phyloP scores from a whole-genome alignment of 2,113 vertebrate species.

The Percina caprodes region DNA sequence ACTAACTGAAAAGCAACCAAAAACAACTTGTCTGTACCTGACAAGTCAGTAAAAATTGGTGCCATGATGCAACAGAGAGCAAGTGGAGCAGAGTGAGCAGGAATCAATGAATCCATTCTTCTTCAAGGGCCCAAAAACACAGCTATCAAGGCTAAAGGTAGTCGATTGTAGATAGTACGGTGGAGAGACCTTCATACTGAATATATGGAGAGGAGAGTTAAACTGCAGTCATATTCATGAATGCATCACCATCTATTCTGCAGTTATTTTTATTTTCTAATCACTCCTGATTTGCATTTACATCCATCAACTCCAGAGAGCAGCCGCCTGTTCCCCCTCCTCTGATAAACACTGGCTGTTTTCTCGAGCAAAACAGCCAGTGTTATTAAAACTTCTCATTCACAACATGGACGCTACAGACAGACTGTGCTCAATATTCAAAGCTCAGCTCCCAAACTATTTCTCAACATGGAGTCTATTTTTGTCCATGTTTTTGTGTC shows the following conservation, averaged over 20 bases:
- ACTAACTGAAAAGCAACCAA: background rate
- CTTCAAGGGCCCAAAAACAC: conserved; percentile 26
- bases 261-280: conserved; percentile 18
- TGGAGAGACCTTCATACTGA: background rate
- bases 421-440: background rate
- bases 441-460: background rate
- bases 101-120: conserved; percentile 51
- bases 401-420: conserved; percentile 15
- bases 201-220: background rate
- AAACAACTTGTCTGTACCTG: conserved; percentile 35
- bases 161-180: background rate
- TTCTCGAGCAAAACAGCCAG: conserved; percentile 9
- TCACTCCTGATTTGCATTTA: conserved; percentile 28
- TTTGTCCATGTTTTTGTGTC: no score
- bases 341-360: conserved; percentile 5
- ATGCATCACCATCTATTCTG: background rate
- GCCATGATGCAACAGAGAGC: conserved; percentile 77
- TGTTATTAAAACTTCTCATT: conserved; percentile 29
- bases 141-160: background rate
- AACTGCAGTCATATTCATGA: background rate
- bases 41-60: conserved; percentile 22
- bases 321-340: background rate
- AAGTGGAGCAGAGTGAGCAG: conserved; percentile 58
- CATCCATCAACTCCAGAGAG: conserved; percentile 18
- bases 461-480: no score